Base-by-base conservation (phyloP, 2,113 vertebrate genomes). In the Tetrao urogallus region DNA sequence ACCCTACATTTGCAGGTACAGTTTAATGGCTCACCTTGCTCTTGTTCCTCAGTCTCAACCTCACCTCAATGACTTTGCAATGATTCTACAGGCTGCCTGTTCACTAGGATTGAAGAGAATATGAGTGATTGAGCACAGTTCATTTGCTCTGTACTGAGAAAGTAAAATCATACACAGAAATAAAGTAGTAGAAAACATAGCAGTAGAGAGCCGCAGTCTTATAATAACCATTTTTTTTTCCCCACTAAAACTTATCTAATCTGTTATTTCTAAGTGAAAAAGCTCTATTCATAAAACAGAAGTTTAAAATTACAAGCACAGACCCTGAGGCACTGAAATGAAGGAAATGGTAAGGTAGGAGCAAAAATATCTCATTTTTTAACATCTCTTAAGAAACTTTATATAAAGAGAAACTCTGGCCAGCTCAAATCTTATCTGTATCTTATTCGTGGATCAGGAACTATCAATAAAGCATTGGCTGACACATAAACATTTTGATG, bases 221-320 rank as follows among this genome's bases (percentile, higher is more conserved):
- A 52, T 5, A 64, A 69, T 16, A 82, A 78, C 18, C 9, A 32
- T 28, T 43, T 2, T 57, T 57, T 80, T 76, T 80, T 76, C 7
- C 25, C 25, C 36, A 36, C 7, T 4, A 0, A 1, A 1, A 47
- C 22, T 45, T 63, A 40, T 16, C 15, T 74, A 15, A 30, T 14
- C 16, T 54, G 8, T 43, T 70, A 61, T 21, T 81, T 58, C 20
- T 36, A 84, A 61, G 17, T 42, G 48, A 91, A 74, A 85, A 11
- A 64, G 8, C 8, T 9, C 17, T 76, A 7, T 15, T 72, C 17
- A 27, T 56, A 43, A 6, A 71, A 19, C 2, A 71, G 14, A 32
- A 72, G 27, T 65, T 94, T 22, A 76, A 57, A 82, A 74, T 66
- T 10, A 11, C 40, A 66, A 3, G 6, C n/a, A 66, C 48, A 19